phyloP scores from a whole-genome alignment of 2,888 invertebrate species.

The Metellina segmentata region DNA sequence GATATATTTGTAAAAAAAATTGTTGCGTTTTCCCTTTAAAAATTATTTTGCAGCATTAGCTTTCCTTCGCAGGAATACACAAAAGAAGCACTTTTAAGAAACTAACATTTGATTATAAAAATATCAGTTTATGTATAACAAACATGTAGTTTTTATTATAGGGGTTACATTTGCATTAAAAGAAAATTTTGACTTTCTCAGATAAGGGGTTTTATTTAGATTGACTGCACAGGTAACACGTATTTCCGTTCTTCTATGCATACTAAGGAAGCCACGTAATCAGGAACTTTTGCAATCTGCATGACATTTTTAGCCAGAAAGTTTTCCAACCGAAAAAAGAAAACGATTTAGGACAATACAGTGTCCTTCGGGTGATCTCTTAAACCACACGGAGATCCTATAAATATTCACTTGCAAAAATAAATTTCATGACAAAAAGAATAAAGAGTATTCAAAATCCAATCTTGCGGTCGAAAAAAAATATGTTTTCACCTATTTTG shows the following conservation, averaged over 20 bases:
- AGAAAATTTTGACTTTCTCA: background rate
- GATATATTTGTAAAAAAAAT: too few species aligned
- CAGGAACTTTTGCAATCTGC: background rate
- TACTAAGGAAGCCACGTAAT: background rate
- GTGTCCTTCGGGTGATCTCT: background rate
- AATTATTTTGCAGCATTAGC: too few species aligned
- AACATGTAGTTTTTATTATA: background rate
- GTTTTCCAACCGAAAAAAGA: background rate
- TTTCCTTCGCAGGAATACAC: too few species aligned
- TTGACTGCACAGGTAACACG: background rate
- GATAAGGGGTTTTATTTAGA: background rate
- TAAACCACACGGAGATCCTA: background rate
- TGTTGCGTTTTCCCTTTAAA: too few species aligned
- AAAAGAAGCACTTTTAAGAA: too few species aligned
- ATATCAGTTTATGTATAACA: background rate
- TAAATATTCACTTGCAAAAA: background rate
- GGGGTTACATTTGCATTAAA: background rate
- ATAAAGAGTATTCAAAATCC: too few species aligned
- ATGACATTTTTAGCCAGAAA: background rate
- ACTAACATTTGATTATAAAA: too few species aligned
- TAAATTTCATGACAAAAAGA: background rate
- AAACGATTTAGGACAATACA: background rate
- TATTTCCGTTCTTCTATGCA: background rate
- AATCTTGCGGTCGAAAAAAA: background rate
- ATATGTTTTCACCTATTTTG: background rate